These are phyloP conservation scores for Telenomus remus DNA, from an alignment of 1,140 invertebrate genomes.

Conservation along the genomic window DNA sequence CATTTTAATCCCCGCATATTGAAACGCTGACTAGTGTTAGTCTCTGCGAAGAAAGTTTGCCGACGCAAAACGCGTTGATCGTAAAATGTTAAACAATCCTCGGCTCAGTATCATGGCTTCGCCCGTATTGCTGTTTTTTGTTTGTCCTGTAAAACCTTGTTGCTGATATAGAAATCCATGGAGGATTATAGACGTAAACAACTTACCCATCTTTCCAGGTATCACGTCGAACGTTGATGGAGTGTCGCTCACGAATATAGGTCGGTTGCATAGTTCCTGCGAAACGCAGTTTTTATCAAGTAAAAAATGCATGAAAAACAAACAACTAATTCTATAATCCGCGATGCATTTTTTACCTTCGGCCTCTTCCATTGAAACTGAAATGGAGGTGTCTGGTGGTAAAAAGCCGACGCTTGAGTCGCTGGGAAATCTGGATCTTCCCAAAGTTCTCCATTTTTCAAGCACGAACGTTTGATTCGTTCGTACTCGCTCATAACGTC, in stretches of 20 bases:
- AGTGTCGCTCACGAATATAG: conserved; percentile 87
- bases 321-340: conserved; percentile 17
- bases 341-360: conserved; percentile 79
- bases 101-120: neutral
- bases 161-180: neutral
- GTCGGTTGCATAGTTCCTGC: conserved; percentile 85
- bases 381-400: conserved; percentile 94
- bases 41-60: conserved; percentile 27
- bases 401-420: conserved; percentile 91
- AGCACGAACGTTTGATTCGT: conserved; percentile 85
- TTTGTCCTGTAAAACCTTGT: conserved; percentile 5
- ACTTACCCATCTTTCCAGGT: conserved; percentile 91
- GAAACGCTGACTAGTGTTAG: conserved; percentile 7
- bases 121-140: conserved; percentile 2
- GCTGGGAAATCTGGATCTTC: conserved; percentile 94
- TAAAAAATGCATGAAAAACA: neutral
- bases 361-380: conserved; percentile 94
- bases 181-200: conserved; percentile 7
- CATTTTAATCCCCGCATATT: conserved; percentile 15
- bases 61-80: neutral
- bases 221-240: conserved; percentile 87
- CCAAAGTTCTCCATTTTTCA: conserved; percentile 89
- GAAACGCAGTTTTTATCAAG: conserved; percentile 47
- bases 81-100: conserved; percentile 5
- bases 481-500: conserved; percentile 85